phyloP scores from a whole-genome alignment of 2,888 invertebrate genomes.

The Ectobius pallidus region DNA sequence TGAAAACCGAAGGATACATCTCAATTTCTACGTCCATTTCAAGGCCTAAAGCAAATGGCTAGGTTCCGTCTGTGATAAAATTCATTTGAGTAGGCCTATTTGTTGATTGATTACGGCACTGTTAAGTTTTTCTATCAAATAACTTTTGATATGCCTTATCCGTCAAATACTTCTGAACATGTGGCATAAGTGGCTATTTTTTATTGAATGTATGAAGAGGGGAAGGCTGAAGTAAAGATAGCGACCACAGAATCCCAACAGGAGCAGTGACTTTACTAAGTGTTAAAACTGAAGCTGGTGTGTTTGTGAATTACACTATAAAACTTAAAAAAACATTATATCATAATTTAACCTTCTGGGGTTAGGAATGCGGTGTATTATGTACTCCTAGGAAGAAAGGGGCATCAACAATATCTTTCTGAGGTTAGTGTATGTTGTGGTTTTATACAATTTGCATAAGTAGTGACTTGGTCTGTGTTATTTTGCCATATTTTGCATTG shows the following conservation, averaged over 20 bases:
- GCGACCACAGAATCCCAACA: not conserved
- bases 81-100: slow-evolving; percentile 13
- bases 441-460: too few species aligned
- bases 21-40: slow-evolving; percentile 16
- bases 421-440: too few species aligned
- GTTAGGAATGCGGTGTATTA: too few species aligned
- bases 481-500: too few species aligned
- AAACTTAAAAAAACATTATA: too few species aligned
- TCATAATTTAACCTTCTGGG: too few species aligned
- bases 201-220: not conserved
- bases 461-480: too few species aligned
- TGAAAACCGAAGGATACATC: not conserved
- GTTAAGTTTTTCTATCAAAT: not conserved
- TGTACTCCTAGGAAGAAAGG: too few species aligned
- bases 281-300: not conserved
- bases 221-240: not conserved
- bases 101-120: not conserved
- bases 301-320: too few species aligned
- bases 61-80: slow-evolving; percentile 20
- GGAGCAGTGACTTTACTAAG: not conserved
- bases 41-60: slow-evolving; percentile 26
- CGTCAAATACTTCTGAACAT: not conserved
- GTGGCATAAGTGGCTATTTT: not conserved
- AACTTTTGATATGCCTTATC: not conserved
- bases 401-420: too few species aligned